Evolutionary conservation across 2,888 invertebrate genomes (phyloP).

Genomic region (Polymixis lichenea): DNA sequence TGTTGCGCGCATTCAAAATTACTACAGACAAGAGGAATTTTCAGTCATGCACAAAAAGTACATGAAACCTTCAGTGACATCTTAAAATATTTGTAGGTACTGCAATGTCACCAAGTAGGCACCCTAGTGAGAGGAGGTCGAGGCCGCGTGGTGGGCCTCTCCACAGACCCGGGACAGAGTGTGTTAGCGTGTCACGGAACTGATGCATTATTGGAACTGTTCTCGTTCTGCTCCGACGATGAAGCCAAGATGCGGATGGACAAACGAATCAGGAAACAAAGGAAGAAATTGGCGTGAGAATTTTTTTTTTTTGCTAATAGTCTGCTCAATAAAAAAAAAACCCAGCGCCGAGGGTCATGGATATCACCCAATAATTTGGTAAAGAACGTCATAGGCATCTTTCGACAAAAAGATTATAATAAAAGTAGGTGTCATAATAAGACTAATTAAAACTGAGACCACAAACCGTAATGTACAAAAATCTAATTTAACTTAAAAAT

Average conservation of each 20-base stretch:
- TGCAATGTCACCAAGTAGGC: constrained; percentile 95
- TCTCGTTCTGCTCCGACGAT: constrained; percentile 94
- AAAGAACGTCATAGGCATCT: neutral
- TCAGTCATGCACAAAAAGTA: neutral
- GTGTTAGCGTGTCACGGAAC: constrained; percentile 96
- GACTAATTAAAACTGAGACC: neutral
- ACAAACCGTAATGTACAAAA: neutral
- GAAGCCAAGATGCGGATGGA: constrained; percentile 93
- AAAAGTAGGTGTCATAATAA: neutral
- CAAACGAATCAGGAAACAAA: constrained; percentile 95
- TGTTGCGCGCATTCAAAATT: neutral
- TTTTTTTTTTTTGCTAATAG: constrained; percentile 1
- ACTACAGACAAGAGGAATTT: neutral
- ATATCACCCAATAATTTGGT: neutral
- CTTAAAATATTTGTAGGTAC: constrained; percentile 73
- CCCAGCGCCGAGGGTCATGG: neutral
- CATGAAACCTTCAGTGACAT: neutral
- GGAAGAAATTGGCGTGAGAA: constrained; percentile 90
- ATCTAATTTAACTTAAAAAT: neutral
- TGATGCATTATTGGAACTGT: constrained; percentile 95
- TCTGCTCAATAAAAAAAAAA: too few species aligned
- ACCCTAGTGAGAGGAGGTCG: constrained; percentile 94
- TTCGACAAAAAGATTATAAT: neutral
- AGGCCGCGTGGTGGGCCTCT: constrained; percentile 94
- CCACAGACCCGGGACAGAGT: constrained; percentile 93